Base-by-base conservation (phyloP, 2,113 vertebrate species). In the Prunella fulvescens region DNA sequence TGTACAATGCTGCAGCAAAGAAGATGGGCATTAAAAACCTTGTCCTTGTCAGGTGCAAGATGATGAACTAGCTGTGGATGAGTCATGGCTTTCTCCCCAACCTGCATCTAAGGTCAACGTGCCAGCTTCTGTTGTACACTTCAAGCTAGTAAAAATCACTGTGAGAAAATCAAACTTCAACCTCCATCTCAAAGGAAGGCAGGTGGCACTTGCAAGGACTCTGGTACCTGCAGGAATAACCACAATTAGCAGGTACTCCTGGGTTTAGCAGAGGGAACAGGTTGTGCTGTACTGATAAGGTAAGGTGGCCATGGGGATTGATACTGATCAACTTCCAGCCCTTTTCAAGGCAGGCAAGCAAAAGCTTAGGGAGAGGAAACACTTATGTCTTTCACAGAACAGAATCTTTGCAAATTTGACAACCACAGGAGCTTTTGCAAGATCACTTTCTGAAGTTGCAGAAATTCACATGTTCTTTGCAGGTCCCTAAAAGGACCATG, bases 301-400 rank as follows among this genome's bases (percentile, higher is more conserved):
- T 29, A 35, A 47, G 0, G 1, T n/a, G 44, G 44, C 53, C 3
- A 0, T 23, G 26, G 12, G 9, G 23, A 60, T 3, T 12, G 64
- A 23, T 33, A 22, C 7, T 35, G 33, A 57, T 70, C 35, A 56
- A 18, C 8, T 74, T 73, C 9, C 61, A 44, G 13, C 5, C 3
- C 11, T 67, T 83, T 72, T 48, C 53, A 80, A 67, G 48, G 39
- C 47, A 80, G 39, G 16, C 25, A 86, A 86, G 17, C 5, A 72
- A 69, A 91, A 77, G 40, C 19, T 72, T 61, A 31, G 28, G 35
- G 50, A 86, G 67, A 71, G 14, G 22, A 72, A 91, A 64, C 7
- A 23, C 4, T 57, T 60, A 16, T 40, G 66, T 51, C 66, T 73
- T 64, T 60, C 37, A 70, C 14, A 54, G 39, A 89, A 48, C 14